Conservation (phyloP, 2,888 invertebrate species). For the Lithophane ornitopus region DNA sequence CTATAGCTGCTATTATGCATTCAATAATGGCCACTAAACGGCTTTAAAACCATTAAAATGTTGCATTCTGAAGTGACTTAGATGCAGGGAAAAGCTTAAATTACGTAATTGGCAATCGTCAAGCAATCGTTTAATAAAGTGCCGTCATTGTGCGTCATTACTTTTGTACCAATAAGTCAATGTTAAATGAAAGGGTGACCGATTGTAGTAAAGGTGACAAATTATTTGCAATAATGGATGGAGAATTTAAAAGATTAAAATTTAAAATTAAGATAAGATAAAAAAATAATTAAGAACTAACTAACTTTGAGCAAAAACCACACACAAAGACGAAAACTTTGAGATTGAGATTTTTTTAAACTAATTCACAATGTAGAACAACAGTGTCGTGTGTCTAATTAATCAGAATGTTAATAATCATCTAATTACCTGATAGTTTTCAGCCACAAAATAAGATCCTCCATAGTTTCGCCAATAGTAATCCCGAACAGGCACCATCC, state of each 20-base stretch:
- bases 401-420: background rate
- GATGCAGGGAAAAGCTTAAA: constrained; percentile 29
- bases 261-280: background rate
- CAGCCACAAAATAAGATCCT: constrained; percentile 45
- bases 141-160: constrained; percentile 50
- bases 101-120: constrained; percentile 24
- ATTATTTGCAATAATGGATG: background rate
- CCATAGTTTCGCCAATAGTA: constrained; percentile 51
- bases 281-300: background rate
- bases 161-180: constrained; percentile 26
- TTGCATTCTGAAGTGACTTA: constrained; percentile 3
- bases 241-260: background rate
- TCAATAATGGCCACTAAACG: background rate
- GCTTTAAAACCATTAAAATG: constrained; percentile 7
- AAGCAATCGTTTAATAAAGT: background rate
- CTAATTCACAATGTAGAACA: background rate
- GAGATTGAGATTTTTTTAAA: background rate
- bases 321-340: background rate
- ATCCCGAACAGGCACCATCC: constrained; percentile 67
- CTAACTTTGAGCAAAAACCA: too few species aligned
- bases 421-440: constrained; percentile 60
- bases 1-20: background rate
- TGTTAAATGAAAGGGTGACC: constrained; percentile 41
- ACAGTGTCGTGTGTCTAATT: background rate
- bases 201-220: background rate